These are phyloP conservation scores for Tupaia tana DNA, from an alignment of 2,113 vertebrate species.

Conservation along the genomic window DNA sequence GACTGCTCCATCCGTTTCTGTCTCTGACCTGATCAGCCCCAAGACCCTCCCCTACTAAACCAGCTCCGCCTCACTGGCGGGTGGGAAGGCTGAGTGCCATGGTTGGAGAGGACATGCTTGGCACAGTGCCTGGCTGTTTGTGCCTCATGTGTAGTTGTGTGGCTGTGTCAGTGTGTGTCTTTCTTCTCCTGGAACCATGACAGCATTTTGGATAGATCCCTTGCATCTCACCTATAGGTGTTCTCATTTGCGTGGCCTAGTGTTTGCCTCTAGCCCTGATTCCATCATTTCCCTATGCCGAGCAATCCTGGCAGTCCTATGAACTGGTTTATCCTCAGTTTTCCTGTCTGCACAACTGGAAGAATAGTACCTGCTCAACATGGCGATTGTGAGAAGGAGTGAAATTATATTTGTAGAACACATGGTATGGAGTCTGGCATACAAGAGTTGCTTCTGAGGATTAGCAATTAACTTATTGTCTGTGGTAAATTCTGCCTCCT, in stretches of 20 bases:
- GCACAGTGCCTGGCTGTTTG: rapidly evolving
- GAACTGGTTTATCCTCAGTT: neutral
- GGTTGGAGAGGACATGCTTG: rapidly evolving
- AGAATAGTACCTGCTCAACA: too few relatives aligned
- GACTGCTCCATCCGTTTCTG: too few relatives aligned
- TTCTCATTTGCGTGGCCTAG: rapidly evolving
- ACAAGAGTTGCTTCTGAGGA: rapidly evolving
- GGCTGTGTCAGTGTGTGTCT: rapidly evolving
- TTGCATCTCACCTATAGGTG: rapidly evolving
- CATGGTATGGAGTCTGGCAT: neutral
- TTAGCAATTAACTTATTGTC: neutral
- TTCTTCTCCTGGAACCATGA: rapidly evolving
- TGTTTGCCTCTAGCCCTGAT: rapidly evolving
- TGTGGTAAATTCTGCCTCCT: rapidly evolving
- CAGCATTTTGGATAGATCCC: rapidly evolving
- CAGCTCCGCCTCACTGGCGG: rapidly evolving
- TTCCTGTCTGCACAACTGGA: neutral
- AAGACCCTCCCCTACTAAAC: neutral
- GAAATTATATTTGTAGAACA: rapidly evolving
- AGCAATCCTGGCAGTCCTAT: neutral
- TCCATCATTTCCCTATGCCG: too few relatives aligned
- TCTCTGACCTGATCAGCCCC: neutral
- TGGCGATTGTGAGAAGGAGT: neutral
- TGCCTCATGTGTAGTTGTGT: rapidly evolving
- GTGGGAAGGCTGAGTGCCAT: neutral